Evolutionary conservation across 2,113 vertebrate genomes (phyloP).

Genomic region (Hemichromis elongatus): DNA sequence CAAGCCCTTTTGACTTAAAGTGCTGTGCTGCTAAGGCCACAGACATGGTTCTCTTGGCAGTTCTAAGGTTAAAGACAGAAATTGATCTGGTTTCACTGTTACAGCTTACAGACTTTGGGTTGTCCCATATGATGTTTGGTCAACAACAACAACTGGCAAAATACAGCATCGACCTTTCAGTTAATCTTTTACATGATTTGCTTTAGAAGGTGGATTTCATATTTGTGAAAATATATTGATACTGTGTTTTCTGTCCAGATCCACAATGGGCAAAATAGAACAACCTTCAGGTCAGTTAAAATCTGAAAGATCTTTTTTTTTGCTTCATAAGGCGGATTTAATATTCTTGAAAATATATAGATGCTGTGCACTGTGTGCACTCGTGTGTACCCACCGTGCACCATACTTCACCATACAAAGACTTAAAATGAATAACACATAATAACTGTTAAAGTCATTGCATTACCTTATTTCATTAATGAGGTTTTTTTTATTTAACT

Average conservation of each 20-base stretch:
- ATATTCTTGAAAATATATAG: background rate
- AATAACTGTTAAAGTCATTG: conserved; percentile 2
- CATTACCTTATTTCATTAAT: conserved; percentile 36
- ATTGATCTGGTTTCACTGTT: background rate
- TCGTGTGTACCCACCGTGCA: background rate
- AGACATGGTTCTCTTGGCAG: background rate
- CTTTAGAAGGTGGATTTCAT: background rate
- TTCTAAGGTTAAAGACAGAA: background rate
- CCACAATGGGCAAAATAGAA: background rate
- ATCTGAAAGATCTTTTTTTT: background rate
- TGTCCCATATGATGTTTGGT: background rate
- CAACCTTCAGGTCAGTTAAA: background rate
- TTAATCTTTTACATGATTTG: background rate
- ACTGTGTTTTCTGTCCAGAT: background rate
- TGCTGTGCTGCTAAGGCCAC: background rate
- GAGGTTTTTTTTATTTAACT: background rate
- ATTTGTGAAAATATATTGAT: background rate
- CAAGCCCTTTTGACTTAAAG: background rate
- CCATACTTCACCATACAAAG: background rate
- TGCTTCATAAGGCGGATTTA: background rate
- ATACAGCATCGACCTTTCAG: background rate
- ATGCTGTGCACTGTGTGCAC: background rate
- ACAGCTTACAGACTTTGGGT: background rate
- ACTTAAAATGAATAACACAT: background rate
- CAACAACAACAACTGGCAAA: background rate